Base-by-base conservation (phyloP, 2,113 vertebrate species). In the Phaethon lepturus region DNA sequence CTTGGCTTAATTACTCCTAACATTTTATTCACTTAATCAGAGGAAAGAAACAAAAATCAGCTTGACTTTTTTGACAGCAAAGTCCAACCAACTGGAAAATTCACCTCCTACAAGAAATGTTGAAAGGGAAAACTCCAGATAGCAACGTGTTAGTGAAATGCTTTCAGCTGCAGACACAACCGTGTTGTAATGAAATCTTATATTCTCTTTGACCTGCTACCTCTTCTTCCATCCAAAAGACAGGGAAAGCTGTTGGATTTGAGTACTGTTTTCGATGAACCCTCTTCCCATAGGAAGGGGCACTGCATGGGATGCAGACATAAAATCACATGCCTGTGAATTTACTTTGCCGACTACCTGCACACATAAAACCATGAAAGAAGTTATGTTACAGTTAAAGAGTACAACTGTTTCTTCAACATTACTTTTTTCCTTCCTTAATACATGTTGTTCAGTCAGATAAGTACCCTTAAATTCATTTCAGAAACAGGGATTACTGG, bases 1-100 rank as follows among this genome's bases (percentile, higher is more conserved):
- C 44, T 88, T 93, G 67, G 50, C n/a, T 91, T 97, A 96, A 98
- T 95, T 95, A 77, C 81, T 86, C 42, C 95, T 88, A 97, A 97
- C 64, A 92, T 96, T 92, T 96, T 96, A 97, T 91, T 95, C 69
- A 96, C 26, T 93, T 97, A 97, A 97, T 94, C 68, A 95, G 49
- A 71, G n/a, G 29, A 82, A 97, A 87, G 55, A 76, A 93, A 76
- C 67, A 91, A 80, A 66, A 94, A 95, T 71, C 58, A 91, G 64
- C 81, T 88, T 97, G 90, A 94, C 95, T 98, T 96, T 85, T 96
- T 93, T 97, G 96, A 97, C 93, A 97, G 95, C 56, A 69, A 98
- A 97, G 78, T 92, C 94, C 97, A 96, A 94, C 87, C 96, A 97
- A 95, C 73, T 93, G 91, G 95, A 98, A 98, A 98, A 98, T 95